Evolutionary conservation across 1,140 invertebrate genomes (phyloP).

Genomic region (Frieseomelitta varia): DNA sequence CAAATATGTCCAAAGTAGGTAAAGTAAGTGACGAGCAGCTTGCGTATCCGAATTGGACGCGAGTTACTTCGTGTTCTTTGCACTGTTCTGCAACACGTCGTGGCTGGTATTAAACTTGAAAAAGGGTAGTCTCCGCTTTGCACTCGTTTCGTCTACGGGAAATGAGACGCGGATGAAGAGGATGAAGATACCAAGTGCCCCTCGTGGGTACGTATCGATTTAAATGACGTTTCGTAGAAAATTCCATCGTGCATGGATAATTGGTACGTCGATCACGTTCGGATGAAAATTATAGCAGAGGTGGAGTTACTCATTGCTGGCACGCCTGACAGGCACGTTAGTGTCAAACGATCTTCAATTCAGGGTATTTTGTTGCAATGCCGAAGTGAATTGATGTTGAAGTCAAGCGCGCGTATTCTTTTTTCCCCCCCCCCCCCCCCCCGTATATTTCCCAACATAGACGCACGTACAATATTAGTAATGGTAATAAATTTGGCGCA

Average conservation of each 20-base stretch:
- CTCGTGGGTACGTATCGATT: neutral
- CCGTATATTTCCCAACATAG: neutral
- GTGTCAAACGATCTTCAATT: constrained; percentile 16
- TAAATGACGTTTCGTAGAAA: neutral
- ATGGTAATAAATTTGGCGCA: neutral
- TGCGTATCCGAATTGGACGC: no score
- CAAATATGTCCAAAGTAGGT: no score
- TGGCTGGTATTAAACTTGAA: no score
- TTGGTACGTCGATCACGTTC: constrained; percentile 6
- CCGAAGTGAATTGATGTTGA: neutral
- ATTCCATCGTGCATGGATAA: neutral
- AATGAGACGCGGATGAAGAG: neutral
- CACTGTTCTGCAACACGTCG: no score
- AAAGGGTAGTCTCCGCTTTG: no score
- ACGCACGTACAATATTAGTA: no score
- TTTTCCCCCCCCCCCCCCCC: no score
- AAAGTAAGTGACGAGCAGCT: no score
- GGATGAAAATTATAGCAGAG: constrained; percentile 34
- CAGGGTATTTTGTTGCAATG: neutral
- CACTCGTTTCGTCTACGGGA: neutral
- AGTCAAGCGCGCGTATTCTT: neutral
- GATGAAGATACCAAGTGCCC: neutral
- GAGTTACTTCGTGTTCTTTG: no score
- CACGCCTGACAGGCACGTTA: constrained; percentile 3
- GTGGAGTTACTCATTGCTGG: neutral